phyloP scores from a whole-genome alignment of 2,888 invertebrate species.

The Palloptera scutellata region DNA sequence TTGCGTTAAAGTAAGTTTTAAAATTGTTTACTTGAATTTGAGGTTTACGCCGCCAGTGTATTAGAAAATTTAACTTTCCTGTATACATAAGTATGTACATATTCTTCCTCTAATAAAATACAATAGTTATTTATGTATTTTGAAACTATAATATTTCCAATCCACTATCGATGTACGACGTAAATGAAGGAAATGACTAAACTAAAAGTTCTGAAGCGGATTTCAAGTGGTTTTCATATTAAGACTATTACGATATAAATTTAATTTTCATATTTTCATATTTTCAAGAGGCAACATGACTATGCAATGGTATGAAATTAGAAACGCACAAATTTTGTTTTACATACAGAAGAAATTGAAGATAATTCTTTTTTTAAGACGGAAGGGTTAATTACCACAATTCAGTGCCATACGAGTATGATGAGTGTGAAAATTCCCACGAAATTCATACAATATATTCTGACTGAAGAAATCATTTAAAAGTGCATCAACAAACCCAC shows the following conservation, averaged over 20 bases:
- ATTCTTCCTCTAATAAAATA: neutral
- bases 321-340: constrained; percentile 21
- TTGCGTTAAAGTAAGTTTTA: constrained; percentile 4
- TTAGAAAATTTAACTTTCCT: constrained; percentile 30
- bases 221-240: constrained; percentile 45
- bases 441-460: constrained; percentile 36
- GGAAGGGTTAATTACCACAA: constrained; percentile 51
- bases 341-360: constrained; percentile 45
- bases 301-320: constrained; percentile 19
- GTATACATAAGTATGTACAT: constrained; percentile 2
- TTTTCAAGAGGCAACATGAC: neutral
- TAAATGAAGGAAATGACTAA: constrained; percentile 50
- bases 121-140: neutral
- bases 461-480: neutral
- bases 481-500: constrained; percentile 43
- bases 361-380: constrained; percentile 36
- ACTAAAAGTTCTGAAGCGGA: constrained; percentile 40
- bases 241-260: neutral
- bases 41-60: neutral
- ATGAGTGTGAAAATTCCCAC: constrained; percentile 53
- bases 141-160: no score
- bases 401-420: constrained; percentile 25
- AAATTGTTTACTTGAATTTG: constrained; percentile 18
- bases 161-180: no score
- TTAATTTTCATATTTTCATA: neutral